Percentiles rank a stretch among this genome's conserved stretches.
phyloP scores from a whole-genome alignment of 2,113 vertebrate species.

The Nanorana parkeri region DNA sequence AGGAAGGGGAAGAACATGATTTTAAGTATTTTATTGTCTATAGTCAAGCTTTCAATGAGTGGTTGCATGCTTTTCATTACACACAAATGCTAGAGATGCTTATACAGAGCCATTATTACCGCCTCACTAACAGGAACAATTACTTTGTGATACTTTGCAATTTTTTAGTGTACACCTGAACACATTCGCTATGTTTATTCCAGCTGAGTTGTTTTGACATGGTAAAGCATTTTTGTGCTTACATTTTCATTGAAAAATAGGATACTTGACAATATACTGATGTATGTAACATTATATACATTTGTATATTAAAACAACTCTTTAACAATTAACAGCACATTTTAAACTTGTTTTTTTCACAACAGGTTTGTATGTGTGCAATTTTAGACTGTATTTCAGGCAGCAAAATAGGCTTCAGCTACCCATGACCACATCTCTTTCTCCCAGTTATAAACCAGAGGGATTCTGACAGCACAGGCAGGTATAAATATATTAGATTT shows the following conservation, averaged over 20 bases:
- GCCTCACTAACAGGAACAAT: not conserved
- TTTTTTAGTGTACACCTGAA: not conserved
- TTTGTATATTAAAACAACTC: too few species aligned
- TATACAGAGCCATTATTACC: not conserved
- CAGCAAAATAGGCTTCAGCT: too few species aligned
- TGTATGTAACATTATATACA: too few species aligned
- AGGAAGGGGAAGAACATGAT: not conserved
- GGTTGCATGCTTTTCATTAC: not conserved
- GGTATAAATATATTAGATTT: too few species aligned
- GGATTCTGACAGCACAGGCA: too few species aligned
- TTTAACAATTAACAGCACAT: too few species aligned
- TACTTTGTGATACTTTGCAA: not conserved
- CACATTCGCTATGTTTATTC: not conserved
- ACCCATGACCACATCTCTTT: too few species aligned
- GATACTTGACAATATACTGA: too few species aligned
- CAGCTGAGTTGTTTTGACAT: conserved; percentile 20
- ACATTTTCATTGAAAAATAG: conserved; percentile 1
- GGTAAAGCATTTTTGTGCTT: conserved; percentile 1
- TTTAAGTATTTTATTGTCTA: not conserved
- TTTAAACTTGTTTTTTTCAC: too few species aligned
- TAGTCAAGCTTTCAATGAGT: not conserved
- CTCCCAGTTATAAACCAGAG: too few species aligned
- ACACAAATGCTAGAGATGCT: not conserved
- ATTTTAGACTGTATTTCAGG: too few species aligned
- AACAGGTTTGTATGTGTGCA: too few species aligned